Conservation (phyloP, 1,140 invertebrate genomes). For the Nasonia longicornis region DNA sequence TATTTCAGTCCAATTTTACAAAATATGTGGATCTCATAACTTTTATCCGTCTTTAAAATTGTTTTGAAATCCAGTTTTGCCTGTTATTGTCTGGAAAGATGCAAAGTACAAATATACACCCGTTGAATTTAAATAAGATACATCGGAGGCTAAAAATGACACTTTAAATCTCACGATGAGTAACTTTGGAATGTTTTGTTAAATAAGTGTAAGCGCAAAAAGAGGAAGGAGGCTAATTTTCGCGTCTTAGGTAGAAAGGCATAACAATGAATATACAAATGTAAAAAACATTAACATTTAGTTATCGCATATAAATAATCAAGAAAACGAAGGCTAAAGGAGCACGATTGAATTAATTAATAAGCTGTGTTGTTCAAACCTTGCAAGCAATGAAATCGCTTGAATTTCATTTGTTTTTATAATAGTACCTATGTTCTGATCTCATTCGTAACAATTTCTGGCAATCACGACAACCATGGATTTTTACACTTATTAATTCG, state of each 20-base stretch:
- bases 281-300: conserved; percentile 36
- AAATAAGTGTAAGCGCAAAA: background rate
- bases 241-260: background rate
- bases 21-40: conserved; percentile 29
- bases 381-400: no score
- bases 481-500: background rate
- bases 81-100: conserved; percentile 30
- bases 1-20: conserved; percentile 35
- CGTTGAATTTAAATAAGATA: background rate
- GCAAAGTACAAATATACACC: conserved; percentile 31
- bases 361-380: background rate
- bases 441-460: background rate
- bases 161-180: background rate
- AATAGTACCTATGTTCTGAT: background rate
- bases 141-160: background rate
- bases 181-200: conserved; percentile 18
- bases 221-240: conserved; percentile 2
- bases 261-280: conserved; percentile 37
- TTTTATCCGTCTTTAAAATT: conserved; percentile 5
- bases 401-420: background rate
- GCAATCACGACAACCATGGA: background rate
- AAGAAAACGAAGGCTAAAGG: conserved; percentile 14
- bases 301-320: conserved; percentile 21
- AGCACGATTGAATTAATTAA: background rate
- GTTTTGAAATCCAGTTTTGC: background rate